These are phyloP conservation scores for Idaea straminata DNA, from an alignment of 2,888 invertebrate species.

Conservation along the genomic window DNA sequence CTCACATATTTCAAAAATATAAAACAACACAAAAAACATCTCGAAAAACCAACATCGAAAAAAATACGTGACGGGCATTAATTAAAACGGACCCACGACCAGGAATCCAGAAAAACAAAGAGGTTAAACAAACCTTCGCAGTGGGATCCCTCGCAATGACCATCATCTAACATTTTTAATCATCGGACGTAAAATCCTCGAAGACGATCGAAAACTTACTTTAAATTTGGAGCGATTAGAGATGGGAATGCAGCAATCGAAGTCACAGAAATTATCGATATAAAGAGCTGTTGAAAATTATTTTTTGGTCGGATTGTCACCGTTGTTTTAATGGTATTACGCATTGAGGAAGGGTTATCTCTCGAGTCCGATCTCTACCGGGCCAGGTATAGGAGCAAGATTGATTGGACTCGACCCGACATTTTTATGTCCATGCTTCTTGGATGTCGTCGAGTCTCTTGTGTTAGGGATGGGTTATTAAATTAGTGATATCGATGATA, in stretches of 20 bases:
- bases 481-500: slow-evolving; percentile 68
- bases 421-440: slow-evolving; percentile 71
- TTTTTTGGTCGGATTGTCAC: slow-evolving; percentile 79
- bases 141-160: slow-evolving; percentile 78
- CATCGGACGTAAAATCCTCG: slow-evolving; percentile 60
- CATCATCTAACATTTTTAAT: slow-evolving; percentile 79
- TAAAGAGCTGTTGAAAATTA: slow-evolving; percentile 74
- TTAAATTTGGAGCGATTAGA: slow-evolving; percentile 41
- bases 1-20: slow-evolving; percentile 76
- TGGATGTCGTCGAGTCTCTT: slow-evolving; percentile 68
- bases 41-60: slow-evolving; percentile 69
- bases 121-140: slow-evolving; percentile 76
- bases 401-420: slow-evolving; percentile 73
- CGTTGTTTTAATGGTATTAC: slow-evolving; percentile 80
- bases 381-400: slow-evolving; percentile 71
- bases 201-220: slow-evolving; percentile 51
- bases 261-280: slow-evolving; percentile 40
- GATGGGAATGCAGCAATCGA: slow-evolving; percentile 34
- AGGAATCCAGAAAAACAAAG: slow-evolving; percentile 78
- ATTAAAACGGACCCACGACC: slow-evolving; percentile 79
- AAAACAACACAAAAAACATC: slow-evolving; percentile 58
- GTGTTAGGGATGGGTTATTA: slow-evolving; percentile 67
- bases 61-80: slow-evolving; percentile 81
- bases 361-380: slow-evolving; percentile 63
- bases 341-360: slow-evolving; percentile 79